Evolutionary conservation across 2,797 vertebrate genomes (phyloP).

Genomic region (Propithecus perrieri): DNA sequence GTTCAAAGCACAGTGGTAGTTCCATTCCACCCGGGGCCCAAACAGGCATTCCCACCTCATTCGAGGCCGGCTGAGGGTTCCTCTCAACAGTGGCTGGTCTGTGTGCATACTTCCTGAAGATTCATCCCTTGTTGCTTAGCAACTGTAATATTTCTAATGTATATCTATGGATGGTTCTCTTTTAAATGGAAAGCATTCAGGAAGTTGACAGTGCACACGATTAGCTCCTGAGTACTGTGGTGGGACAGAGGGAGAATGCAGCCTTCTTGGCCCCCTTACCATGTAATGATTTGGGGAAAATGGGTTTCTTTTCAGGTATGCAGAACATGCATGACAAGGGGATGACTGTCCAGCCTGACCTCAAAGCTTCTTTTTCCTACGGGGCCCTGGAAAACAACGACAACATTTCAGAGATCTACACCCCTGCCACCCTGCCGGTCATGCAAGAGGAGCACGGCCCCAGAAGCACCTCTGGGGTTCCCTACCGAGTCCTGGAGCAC

Average conservation of each 20-base stretch:
- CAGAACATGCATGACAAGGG: constrained; percentile 94
- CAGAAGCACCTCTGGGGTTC: constrained; percentile 71
- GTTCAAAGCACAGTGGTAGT: not conserved
- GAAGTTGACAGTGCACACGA: constrained; percentile 12
- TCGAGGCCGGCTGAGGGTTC: not conserved
- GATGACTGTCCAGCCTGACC: constrained; percentile 91
- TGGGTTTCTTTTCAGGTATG: constrained; percentile 87
- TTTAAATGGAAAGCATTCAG: constrained; percentile 23
- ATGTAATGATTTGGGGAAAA: not conserved
- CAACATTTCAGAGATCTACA: constrained; percentile 85
- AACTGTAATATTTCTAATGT: not conserved
- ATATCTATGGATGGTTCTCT: not conserved
- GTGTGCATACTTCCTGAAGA: constrained; percentile 35
- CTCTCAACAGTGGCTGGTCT: not conserved
- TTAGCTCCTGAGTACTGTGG: not conserved
- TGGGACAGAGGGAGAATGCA: not conserved
- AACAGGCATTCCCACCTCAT: not conserved
- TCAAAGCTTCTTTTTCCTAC: constrained; percentile 94
- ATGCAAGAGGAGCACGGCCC: constrained; percentile 85
- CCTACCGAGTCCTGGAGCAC: constrained; percentile 85
- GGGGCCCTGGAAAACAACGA: constrained; percentile 95
- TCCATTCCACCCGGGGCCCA: not conserved
- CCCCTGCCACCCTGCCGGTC: constrained; percentile 87
- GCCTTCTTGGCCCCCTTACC: not conserved
- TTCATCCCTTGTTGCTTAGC: constrained; percentile 60